Percentiles rank a stretch among this genome's conserved stretches.
These are phyloP conservation scores for Montipora cactus DNA, from an alignment of 64 coral and sea anemone species.

Conservation along the genomic window DNA sequence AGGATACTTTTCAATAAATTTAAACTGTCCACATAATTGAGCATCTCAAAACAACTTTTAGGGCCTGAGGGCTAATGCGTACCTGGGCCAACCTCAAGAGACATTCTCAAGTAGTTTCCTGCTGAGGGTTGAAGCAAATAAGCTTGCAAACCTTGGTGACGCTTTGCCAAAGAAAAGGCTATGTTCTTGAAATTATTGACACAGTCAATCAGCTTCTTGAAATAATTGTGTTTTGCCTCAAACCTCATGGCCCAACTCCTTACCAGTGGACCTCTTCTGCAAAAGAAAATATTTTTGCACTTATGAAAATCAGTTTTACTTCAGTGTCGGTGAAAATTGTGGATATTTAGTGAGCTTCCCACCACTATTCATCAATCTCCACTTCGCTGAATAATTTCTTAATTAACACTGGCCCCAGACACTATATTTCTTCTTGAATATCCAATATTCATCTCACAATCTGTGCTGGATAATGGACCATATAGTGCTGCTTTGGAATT, in stretches of 20 bases:
- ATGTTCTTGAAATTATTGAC: constrained; percentile 17
- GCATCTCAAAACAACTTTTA: too few relatives aligned
- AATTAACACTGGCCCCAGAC: background rate
- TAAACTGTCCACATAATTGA: background rate
- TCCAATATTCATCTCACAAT: constrained; percentile 34
- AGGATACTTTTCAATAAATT: too few relatives aligned
- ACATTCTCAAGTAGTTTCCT: constrained; percentile 44
- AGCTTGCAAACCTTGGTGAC: background rate
- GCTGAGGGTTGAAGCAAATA: constrained; percentile 31
- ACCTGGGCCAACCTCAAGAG: constrained; percentile 65
- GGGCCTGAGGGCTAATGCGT: too few relatives aligned
- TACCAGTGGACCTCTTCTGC: constrained; percentile 58
- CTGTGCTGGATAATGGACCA: constrained; percentile 72
- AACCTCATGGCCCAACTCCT: background rate
- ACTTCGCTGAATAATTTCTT: background rate
- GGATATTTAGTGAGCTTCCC: background rate
- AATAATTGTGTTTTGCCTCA: constrained; percentile 27
- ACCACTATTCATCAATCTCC: background rate
- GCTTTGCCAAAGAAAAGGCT: constrained; percentile 40
- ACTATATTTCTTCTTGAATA: background rate
- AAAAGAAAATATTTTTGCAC: background rate
- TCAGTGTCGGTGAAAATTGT: background rate
- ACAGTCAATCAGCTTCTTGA: background rate
- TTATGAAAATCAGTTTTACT: background rate
- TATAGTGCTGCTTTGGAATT: constrained; percentile 74